Evolutionary conservation across 1,140 invertebrate species (phyloP).

Genomic region (Meloidogyne floridensis): DNA sequence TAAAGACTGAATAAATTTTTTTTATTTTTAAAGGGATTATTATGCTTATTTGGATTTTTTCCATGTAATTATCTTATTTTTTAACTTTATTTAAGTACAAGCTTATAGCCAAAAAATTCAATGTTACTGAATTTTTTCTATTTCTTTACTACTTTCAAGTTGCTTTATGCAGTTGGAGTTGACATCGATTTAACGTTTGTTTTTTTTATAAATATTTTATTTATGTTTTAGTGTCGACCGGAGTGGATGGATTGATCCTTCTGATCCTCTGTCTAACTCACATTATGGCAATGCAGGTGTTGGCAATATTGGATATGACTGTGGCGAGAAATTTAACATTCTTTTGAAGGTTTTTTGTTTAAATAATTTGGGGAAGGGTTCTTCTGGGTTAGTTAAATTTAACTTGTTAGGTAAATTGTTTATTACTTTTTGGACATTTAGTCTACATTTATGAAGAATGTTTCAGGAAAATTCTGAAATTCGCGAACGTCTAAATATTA

Average conservation of each 20-base stretch:
- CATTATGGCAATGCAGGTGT: not conserved
- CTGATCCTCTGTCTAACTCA: constrained; percentile 31
- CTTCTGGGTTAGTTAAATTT: not conserved
- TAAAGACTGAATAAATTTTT: not conserved
- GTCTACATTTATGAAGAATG: too few relatives aligned
- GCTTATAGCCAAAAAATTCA: not conserved
- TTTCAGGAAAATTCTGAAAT: constrained; percentile 37
- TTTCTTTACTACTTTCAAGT: not conserved
- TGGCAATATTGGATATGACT: not conserved
- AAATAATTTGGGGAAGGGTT: constrained; percentile 19
- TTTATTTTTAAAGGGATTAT: not conserved
- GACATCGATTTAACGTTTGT: constrained; percentile 23
- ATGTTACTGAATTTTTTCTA: not conserved
- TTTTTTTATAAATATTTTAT: constrained; percentile 3
- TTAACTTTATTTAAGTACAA: not conserved
- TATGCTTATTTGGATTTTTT: not conserved
- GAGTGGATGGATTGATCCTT: constrained; percentile 42
- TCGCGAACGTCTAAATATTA: not conserved
- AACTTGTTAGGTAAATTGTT: too few relatives aligned
- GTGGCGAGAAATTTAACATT: constrained; percentile 30
- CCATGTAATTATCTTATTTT: not conserved
- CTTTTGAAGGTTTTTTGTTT: constrained; percentile 23
- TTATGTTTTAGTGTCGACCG: constrained; percentile 35
- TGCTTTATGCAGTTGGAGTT: not conserved
- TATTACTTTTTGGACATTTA: too few relatives aligned